Conservation (phyloP, 2,797 vertebrate genomes). For the Phoxinus dragarum region DNA sequence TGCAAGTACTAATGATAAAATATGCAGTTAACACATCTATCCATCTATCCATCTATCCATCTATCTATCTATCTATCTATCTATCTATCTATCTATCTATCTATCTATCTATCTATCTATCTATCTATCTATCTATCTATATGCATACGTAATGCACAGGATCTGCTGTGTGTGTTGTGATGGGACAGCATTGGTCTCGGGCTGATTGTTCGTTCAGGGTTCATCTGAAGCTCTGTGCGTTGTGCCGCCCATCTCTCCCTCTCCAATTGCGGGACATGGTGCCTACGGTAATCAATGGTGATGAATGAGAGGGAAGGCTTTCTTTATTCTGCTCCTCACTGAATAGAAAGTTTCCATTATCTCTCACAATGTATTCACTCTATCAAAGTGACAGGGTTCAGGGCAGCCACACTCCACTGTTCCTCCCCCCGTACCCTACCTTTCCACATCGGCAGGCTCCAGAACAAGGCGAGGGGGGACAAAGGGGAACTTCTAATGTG, state of each 20-base stretch:
- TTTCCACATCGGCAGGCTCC: conserved; percentile 80
- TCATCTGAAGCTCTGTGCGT: conserved; percentile 31
- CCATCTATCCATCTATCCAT: background rate
- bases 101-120: background rate
- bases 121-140: background rate
- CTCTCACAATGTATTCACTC: conserved; percentile 95
- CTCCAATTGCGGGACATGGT: conserved; percentile 61
- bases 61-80: background rate
- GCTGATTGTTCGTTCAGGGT: background rate
- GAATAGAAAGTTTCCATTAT: conserved; percentile 99
- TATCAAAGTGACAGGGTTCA: conserved; percentile 96
- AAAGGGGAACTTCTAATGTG: conserved; percentile 78
- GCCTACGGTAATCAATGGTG: conserved; percentile 90
- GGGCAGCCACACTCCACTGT: conserved; percentile 86
- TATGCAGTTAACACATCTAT: background rate
- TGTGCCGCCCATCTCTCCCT: conserved; percentile 21
- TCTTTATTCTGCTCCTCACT: conserved; percentile 91
- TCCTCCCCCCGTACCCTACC: conserved; percentile 79
- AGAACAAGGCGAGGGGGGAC: conserved; percentile 74
- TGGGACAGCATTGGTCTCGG: background rate
- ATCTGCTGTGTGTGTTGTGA: background rate
- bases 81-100: background rate
- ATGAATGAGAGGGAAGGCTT: conserved; percentile 91
- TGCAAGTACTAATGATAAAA: background rate
- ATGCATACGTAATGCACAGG: background rate